These are phyloP conservation scores for Nicator chloris DNA, from an alignment of 2,113 vertebrate species.

Conservation along the genomic window DNA sequence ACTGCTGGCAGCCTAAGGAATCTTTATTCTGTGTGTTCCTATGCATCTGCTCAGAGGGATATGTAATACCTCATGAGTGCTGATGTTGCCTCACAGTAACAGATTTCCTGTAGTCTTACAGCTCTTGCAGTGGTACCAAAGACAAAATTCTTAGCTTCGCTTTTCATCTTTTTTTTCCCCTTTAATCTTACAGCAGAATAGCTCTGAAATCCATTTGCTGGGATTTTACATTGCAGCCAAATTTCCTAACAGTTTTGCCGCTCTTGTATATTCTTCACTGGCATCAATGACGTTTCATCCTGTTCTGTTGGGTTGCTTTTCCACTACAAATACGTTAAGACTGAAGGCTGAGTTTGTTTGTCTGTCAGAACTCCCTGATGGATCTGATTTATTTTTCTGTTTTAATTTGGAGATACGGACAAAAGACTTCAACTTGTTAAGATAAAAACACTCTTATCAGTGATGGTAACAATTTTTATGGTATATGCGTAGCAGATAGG, in stretches of 20 bases:
- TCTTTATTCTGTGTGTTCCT: neutral
- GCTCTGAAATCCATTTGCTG: neutral
- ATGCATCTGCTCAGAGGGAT: neutral
- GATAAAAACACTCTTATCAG: neutral
- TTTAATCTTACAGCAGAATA: neutral
- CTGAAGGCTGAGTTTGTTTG: neutral
- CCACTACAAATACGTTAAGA: neutral
- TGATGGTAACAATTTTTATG: neutral
- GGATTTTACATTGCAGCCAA: neutral
- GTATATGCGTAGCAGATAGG: fast-evolving
- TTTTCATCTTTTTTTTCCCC: neutral
- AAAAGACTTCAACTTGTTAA: neutral
- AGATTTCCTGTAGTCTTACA: neutral
- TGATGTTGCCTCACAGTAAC: neutral
- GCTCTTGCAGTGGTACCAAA: neutral
- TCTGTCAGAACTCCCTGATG: neutral
- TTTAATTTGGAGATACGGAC: neutral
- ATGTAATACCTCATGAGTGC: neutral
- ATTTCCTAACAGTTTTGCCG: neutral
- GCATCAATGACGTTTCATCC: neutral
- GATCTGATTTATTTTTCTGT: neutral
- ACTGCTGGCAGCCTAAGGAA: neutral
- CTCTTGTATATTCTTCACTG: neutral
- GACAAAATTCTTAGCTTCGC: neutral
- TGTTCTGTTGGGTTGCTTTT: neutral